phyloP scores from a whole-genome alignment of 2,888 invertebrate genomes.

The Drosophila macrothrix region DNA sequence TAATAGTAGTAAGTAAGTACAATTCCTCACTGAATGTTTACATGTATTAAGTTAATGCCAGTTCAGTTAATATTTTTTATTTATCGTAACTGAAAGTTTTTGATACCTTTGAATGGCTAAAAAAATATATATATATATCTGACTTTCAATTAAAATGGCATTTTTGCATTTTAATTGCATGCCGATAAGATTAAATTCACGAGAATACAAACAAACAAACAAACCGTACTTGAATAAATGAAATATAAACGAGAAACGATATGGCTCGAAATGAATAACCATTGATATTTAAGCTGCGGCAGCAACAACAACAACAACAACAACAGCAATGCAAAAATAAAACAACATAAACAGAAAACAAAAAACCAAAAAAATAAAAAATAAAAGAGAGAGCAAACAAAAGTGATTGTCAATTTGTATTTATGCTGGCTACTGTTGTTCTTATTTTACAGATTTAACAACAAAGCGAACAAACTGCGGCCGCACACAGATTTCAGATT shows the following conservation, averaged over 20 bases:
- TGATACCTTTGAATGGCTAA: conserved; percentile 1
- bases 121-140: neutral
- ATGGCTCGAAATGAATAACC: conserved; percentile 48
- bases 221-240: conserved; percentile 44
- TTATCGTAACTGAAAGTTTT: neutral
- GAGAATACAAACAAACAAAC: conserved; percentile 48
- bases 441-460: conserved; percentile 73
- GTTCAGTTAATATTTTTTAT: neutral
- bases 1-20: neutral
- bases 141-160: conserved; percentile 58
- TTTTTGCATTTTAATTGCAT: conserved; percentile 76
- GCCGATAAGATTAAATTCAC: conserved; percentile 66
- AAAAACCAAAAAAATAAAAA: conserved; percentile 24
- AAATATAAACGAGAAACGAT: conserved; percentile 64
- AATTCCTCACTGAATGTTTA: neutral
- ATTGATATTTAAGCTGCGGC: conserved; percentile 71
- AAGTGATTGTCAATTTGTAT: conserved; percentile 67
- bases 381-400: conserved; percentile 38
- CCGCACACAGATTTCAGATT: conserved; percentile 65
- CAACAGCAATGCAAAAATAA: conserved; percentile 5
- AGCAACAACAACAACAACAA: conserved; percentile 14
- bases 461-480: conserved; percentile 50
- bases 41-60: neutral
- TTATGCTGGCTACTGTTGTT: conserved; percentile 57
- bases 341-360: conserved; percentile 11